Evolutionary conservation across 2,888 invertebrate genomes (phyloP).

Genomic region (Aquatica leii): DNA sequence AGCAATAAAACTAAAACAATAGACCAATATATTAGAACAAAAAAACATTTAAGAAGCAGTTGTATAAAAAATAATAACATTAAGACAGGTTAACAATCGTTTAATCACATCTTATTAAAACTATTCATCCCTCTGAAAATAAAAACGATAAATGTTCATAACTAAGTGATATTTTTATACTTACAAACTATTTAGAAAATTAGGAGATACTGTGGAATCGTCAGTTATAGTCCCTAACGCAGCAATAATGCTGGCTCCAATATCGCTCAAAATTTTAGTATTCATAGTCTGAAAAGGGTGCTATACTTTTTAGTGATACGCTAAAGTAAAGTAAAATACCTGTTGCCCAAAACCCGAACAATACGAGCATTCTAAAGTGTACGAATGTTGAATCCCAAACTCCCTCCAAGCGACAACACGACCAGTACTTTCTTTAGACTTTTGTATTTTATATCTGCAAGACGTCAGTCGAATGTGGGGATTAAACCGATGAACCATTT

Average conservation of each 20-base stretch:
- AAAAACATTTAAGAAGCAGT: too few relatives aligned
- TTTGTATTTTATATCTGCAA: constrained; percentile 72
- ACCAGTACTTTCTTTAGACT: constrained; percentile 82
- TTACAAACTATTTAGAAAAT: constrained; percentile 5
- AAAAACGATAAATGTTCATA: too few relatives aligned
- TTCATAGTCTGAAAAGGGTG: constrained; percentile 43
- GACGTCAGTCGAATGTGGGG: constrained; percentile 41
- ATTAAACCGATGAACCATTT: constrained; percentile 36
- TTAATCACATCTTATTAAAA: too few relatives aligned
- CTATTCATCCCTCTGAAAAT: too few relatives aligned
- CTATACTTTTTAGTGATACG: constrained; percentile 7
- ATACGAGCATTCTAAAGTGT: constrained; percentile 89
- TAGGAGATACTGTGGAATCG: background rate
- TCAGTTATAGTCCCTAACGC: constrained; percentile 39
- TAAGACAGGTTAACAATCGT: too few relatives aligned
- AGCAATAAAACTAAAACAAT: too few relatives aligned
- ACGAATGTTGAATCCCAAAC: constrained; percentile 76
- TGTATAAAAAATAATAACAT: too few relatives aligned
- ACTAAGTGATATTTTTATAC: background rate
- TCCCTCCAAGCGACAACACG: constrained; percentile 87
- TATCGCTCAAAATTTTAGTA: constrained; percentile 45
- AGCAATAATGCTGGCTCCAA: constrained; percentile 45
- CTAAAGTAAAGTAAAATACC: constrained; percentile 32
- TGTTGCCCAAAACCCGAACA: constrained; percentile 60
- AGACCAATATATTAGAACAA: too few relatives aligned